Evolutionary conservation across 2,113 vertebrate species (phyloP), one percentile per base, ranked within the genome.

Genomic region (Cyprinodon variegatus): DNA sequence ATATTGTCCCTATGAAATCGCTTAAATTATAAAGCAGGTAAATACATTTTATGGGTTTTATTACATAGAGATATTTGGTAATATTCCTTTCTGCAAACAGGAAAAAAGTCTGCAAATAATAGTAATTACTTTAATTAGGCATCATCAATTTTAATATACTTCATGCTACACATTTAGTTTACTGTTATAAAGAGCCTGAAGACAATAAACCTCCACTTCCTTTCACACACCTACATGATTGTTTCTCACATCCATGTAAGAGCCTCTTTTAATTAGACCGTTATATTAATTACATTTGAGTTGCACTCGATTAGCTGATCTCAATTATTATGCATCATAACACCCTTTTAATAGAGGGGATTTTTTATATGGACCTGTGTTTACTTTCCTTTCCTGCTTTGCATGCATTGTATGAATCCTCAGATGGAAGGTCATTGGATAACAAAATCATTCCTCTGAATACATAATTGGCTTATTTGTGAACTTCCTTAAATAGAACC

Each of bases 141-240:
- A 57, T 20, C 6, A 57, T 20, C 89, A 88, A 79, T 81, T 84
- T 79, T 85, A 89, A 88, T 86, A 86, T 79, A 83, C 81, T 78
- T 84, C 73, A 77, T 62, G 45, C 82, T 80, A 88, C 71, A 73
- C 64, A n/a, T 79, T 84, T 43, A 67, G 45, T 59, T 43, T 17
- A 8, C 61, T 45, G 72, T 60, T n/a, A 73, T 77, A 70, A 71
- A 78, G 78, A 68, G 53, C 66, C 61, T 0, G 1, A 20, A 65
- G 68, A 72, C 53, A 20, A 57, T 75, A 73, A 73, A 70, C 62
- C 68, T 43, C 78, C 60, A 29, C 60, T n/a, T 70, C 48, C 57
- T 6, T 43, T 72, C 63, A 59, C 41, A 13, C 48, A 9, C 59
- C 74, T 48, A 71, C 82, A 68, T 79, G 20, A 41, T 69, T 78